phyloP scores from a whole-genome alignment of 2,113 vertebrate genomes.

The Tragelaphus buxtoni region DNA sequence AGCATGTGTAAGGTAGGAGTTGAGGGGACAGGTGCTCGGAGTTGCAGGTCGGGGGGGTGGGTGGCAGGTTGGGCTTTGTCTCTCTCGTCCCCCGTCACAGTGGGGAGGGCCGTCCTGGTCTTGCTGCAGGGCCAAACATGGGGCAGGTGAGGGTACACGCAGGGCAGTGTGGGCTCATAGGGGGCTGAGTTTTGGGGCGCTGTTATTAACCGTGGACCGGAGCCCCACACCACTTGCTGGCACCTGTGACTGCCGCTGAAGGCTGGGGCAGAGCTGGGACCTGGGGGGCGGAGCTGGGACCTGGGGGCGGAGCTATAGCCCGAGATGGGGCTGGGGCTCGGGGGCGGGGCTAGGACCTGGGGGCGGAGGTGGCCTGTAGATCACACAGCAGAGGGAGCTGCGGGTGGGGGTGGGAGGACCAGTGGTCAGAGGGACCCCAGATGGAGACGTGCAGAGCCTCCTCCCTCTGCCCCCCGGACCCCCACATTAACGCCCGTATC shows the following conservation, averaged over 20 bases:
- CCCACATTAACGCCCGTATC: neutral
- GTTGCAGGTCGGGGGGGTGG: too few relatives aligned
- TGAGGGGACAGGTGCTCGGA: neutral
- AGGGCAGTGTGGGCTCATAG: accelerated
- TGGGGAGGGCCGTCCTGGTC: neutral
- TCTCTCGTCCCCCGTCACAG: accelerated
- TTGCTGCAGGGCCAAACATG: neutral
- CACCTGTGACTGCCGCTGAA: too few relatives aligned
- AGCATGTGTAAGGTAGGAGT: neutral
- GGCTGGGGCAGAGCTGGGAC: too few relatives aligned
- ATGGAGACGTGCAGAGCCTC: neutral
- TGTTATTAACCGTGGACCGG: neutral
- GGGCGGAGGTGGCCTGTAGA: neutral
- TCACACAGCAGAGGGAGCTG: neutral
- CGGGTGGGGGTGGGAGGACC: neutral
- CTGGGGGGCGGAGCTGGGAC: accelerated
- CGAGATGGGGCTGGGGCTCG: too few relatives aligned
- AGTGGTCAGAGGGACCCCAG: neutral
- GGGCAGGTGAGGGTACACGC: neutral
- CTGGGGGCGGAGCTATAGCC: neutral
- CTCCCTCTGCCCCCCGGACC: neutral
- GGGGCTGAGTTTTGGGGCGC: too few relatives aligned
- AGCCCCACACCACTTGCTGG: neutral
- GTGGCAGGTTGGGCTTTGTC: too few relatives aligned
- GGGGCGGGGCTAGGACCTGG: too few relatives aligned